Evolutionary conservation across 53 echinoderm and acorn worm genomes (phyloP).

Genomic region (Luidia sarsii): DNA sequence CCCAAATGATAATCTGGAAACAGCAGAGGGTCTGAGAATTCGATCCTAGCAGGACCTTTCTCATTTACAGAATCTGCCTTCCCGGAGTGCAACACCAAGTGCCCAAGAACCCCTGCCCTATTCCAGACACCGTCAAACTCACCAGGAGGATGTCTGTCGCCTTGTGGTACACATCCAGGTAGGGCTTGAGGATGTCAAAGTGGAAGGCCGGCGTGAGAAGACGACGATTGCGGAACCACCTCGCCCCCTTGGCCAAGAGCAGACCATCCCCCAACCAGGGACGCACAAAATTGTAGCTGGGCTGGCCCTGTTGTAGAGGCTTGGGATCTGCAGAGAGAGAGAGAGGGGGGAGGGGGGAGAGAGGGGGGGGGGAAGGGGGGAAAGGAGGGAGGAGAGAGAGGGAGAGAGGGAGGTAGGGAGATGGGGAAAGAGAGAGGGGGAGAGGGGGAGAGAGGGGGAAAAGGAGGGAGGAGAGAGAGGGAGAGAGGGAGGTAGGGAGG

Average conservation of each 20-base stretch:
- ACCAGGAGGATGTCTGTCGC: slow-evolving; percentile 49
- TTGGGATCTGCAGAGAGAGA: slow-evolving; percentile 37
- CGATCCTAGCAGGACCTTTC: too few species aligned
- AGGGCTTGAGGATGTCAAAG: slow-evolving; percentile 60
- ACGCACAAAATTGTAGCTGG: slow-evolving; percentile 32
- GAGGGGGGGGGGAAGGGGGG: too few species aligned
- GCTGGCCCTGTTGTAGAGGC: slow-evolving; percentile 32
- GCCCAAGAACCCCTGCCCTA: background rate
- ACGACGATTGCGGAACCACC: slow-evolving; percentile 65
- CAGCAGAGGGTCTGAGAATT: too few species aligned
- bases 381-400: too few species aligned
- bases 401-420: too few species aligned
- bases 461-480: too few species aligned
- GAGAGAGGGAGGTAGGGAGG: too few species aligned
- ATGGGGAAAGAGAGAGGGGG: too few species aligned
- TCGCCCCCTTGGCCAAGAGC: slow-evolving; percentile 43
- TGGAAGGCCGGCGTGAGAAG: slow-evolving; percentile 65
- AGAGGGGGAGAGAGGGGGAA: too few species aligned
- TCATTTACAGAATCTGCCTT: background rate
- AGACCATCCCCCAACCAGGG: slow-evolving; percentile 67
- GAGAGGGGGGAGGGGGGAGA: background rate
- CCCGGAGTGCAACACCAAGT: too few species aligned
- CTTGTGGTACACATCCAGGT: slow-evolving; percentile 47
- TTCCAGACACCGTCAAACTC: too few species aligned
- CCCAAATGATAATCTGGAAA: too few species aligned